phyloP scores from a whole-genome alignment of 2,797 vertebrate genomes.

The Microctenopoma lineatum region DNA sequence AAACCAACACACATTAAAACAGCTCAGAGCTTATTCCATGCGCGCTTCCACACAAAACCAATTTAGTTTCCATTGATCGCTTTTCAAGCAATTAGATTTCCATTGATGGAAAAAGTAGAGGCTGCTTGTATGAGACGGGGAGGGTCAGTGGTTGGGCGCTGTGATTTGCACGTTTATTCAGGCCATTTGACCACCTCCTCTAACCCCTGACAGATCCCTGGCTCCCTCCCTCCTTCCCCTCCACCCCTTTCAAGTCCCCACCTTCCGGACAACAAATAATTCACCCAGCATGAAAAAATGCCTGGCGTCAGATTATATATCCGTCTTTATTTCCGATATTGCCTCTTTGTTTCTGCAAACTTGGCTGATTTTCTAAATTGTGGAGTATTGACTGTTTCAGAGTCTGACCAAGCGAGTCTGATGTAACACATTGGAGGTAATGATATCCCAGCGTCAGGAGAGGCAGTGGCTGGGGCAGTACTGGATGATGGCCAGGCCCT shows the following conservation, averaged over 20 bases:
- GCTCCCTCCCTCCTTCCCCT: slow-evolving; percentile 34
- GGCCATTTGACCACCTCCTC: slow-evolving; percentile 70
- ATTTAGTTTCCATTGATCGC: slow-evolving; percentile 83
- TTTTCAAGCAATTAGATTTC: slow-evolving; percentile 84
- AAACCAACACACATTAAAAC: slow-evolving; percentile 81
- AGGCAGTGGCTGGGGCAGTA: slow-evolving; percentile 67
- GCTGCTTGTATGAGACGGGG: slow-evolving; percentile 75
- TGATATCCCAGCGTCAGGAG: slow-evolving; percentile 77
- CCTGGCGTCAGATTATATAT: slow-evolving; percentile 81
- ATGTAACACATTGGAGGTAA: slow-evolving; percentile 81
- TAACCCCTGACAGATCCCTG: slow-evolving; percentile 71
- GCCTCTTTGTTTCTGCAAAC: slow-evolving; percentile 85
- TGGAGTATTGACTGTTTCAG: slow-evolving; percentile 83
- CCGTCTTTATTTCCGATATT: slow-evolving; percentile 84
- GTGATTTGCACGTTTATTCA: slow-evolving; percentile 78
- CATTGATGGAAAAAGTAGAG: slow-evolving; percentile 76
- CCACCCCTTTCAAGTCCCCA: slow-evolving; percentile 41
- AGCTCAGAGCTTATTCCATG: slow-evolving; percentile 77
- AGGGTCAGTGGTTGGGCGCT: slow-evolving; percentile 73
- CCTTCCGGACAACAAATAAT: slow-evolving; percentile 79
- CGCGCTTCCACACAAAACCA: slow-evolving; percentile 84
- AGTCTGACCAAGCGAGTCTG: slow-evolving; percentile 81
- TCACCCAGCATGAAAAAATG: slow-evolving; percentile 72
- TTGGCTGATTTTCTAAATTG: slow-evolving; percentile 87
- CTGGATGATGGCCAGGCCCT: slow-evolving; percentile 78